Evolutionary conservation across 2,113 vertebrate genomes (phyloP).

Genomic region (Cygnus atratus): DNA sequence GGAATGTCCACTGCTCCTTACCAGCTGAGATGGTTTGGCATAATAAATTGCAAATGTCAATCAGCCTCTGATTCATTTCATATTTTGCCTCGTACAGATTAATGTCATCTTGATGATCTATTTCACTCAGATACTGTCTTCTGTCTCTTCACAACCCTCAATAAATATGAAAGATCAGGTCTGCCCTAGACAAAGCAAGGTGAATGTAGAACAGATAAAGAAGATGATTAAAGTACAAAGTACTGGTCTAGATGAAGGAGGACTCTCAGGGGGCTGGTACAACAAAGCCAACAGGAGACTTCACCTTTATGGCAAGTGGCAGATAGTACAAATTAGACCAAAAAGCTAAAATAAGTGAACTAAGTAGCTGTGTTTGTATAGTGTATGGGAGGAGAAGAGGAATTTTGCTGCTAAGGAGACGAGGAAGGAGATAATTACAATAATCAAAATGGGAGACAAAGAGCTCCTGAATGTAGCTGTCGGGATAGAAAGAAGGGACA

Average conservation of each 20-base stretch:
- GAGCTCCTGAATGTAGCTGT: neutral
- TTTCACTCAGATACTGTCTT: neutral
- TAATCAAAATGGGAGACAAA: slow-evolving; percentile 24
- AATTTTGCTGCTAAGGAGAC: slow-evolving; percentile 1
- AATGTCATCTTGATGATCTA: neutral
- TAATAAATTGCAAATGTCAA: slow-evolving; percentile 19
- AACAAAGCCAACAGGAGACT: neutral
- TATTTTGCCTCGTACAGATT: slow-evolving; percentile 19
- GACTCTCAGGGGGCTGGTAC: neutral
- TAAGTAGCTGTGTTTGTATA: neutral
- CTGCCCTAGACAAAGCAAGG: neutral
- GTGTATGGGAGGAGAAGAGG: neutral
- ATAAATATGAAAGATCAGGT: slow-evolving; percentile 1
- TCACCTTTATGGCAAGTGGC: neutral
- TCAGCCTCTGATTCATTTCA: slow-evolving; percentile 11
- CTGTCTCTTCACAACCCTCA: neutral
- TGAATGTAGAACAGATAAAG: neutral
- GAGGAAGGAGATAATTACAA: slow-evolving; percentile 10
- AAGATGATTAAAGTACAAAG: neutral
- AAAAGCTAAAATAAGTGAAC: neutral
- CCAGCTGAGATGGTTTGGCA: neutral
- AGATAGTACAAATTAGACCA: neutral
- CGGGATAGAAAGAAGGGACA: neutral
- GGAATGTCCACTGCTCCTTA: neutral
- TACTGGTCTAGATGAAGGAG: neutral